These are phyloP conservation scores for Heliornis fulica DNA, from an alignment of 2,113 vertebrate genomes.

Conservation along the genomic window DNA sequence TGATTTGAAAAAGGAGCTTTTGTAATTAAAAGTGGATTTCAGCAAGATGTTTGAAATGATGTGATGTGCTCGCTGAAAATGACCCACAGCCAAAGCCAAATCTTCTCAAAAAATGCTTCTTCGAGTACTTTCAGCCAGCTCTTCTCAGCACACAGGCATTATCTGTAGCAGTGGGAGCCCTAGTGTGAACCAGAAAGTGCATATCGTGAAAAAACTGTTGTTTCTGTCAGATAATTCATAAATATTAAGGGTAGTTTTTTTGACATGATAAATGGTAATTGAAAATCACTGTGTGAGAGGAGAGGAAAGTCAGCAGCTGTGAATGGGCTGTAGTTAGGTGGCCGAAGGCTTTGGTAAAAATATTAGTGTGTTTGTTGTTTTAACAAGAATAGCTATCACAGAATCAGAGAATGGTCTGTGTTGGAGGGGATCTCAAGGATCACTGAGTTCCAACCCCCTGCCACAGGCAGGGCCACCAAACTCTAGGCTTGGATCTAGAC, in stretches of 20 bases:
- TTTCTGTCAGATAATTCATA: constrained; percentile 3
- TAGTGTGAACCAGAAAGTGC: not conserved
- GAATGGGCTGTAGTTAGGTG: not conserved
- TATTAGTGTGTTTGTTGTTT: not conserved
- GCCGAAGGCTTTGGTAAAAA: not conserved
- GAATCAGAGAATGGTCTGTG: too few species aligned
- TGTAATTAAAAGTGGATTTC: constrained; percentile 7
- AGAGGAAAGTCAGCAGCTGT: not conserved
- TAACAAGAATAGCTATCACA: not conserved
- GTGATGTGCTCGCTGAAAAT: not conserved
- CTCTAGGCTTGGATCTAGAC: too few species aligned
- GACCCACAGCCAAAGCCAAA: not conserved
- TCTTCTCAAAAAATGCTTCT: not conserved
- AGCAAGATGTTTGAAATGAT: not conserved
- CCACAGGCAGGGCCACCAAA: too few species aligned
- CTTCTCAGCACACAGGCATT: not conserved
- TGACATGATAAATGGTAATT: not conserved
- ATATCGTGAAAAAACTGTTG: not conserved
- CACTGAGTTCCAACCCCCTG: too few species aligned
- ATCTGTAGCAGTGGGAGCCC: not conserved
- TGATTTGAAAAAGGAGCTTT: not conserved
- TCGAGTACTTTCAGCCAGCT: not conserved
- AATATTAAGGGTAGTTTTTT: not conserved
- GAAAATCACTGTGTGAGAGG: not conserved
- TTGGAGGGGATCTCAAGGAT: too few species aligned